These are phyloP conservation scores for Conus betulinus DNA, from an alignment of 1,140 invertebrate genomes.

Conservation along the genomic window DNA sequence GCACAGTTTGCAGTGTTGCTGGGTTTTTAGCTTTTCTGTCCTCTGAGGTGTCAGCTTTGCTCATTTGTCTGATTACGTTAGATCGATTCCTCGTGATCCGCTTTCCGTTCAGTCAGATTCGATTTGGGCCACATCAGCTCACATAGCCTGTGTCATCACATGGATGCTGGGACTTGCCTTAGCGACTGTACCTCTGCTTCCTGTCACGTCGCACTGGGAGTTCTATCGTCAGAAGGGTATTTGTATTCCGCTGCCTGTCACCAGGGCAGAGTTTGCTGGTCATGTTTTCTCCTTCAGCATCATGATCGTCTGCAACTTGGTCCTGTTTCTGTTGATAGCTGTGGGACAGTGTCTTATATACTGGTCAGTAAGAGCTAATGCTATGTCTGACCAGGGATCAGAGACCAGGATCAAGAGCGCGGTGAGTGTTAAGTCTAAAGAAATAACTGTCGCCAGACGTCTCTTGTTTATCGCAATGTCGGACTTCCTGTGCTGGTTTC, in stretches of 20 bases:
- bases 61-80: constrained; percentile 48
- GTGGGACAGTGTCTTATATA: not conserved
- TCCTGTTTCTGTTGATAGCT: not conserved
- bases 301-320: not conserved
- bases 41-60: constrained; percentile 57
- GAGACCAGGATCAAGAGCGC: not conserved
- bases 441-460: constrained; percentile 40
- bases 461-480: constrained; percentile 32
- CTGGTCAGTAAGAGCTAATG: constrained; percentile 4
- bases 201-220: constrained; percentile 8
- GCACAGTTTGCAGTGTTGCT: constrained; percentile 51
- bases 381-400: no score
- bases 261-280: not conserved
- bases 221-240: constrained; percentile 5
- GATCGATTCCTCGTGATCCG: constrained; percentile 60
- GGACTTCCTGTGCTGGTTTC: constrained; percentile 38
- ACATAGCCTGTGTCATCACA: not conserved
- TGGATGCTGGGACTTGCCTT: not conserved
- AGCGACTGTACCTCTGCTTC: not conserved
- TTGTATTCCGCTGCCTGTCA: constrained; percentile 10
- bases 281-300: not conserved
- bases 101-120: constrained; percentile 55
- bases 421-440: not conserved
- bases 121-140: constrained; percentile 39
- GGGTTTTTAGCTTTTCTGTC: constrained; percentile 60